Evolutionary conservation across 2,888 invertebrate genomes (phyloP), one percentile per base, ranked within the genome.

Genomic region (Caenorhabditis drosophilae): DNA sequence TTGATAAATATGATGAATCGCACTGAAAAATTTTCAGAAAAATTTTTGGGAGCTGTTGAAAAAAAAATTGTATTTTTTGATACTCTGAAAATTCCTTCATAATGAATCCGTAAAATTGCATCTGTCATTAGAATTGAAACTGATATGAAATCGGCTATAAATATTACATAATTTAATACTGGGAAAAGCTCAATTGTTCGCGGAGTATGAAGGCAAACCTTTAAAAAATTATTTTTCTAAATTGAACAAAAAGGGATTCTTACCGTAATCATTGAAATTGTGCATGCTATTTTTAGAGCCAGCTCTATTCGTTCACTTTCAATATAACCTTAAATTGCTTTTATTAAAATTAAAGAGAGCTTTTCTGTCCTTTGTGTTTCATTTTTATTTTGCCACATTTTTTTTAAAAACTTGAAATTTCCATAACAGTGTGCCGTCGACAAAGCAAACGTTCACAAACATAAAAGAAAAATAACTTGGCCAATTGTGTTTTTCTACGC

Each of bases 41-140:
- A 20, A n/a, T 7, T 4, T 7, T 25, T 12, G 4, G 4, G 11
- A 16, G 11, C 20, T 40, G 3, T 42, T 42, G 2, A 18, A 20
- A 31, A 23, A 25, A 7, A 20, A 26, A 2, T 7, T 4, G 9
- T 22, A 15, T 36, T 18, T 42, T n/a, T 26, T 74, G 63, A 35
- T 86, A 92, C 92, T 89, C 90, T 91, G 46, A 91, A 85, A 78
- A 96, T 90, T 44, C 97, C 97, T 76, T 95, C 88, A 73, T 93
- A 92, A 83, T 94, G 93, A 91, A 98, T 96, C 87, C 97, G 96
- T 59, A 95, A 93, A 74, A 97, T 91, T 93, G 97, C 95, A 87
- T 98, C 98, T 26, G 94, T 91, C 41, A 95, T 93, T 85, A 97
- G 98, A 54, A 97, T 87, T 77, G 95, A 88, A 20, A 94, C 93